Evolutionary conservation across 2,113 vertebrate genomes (phyloP).

Genomic region (Archocentrus centrarchus): DNA sequence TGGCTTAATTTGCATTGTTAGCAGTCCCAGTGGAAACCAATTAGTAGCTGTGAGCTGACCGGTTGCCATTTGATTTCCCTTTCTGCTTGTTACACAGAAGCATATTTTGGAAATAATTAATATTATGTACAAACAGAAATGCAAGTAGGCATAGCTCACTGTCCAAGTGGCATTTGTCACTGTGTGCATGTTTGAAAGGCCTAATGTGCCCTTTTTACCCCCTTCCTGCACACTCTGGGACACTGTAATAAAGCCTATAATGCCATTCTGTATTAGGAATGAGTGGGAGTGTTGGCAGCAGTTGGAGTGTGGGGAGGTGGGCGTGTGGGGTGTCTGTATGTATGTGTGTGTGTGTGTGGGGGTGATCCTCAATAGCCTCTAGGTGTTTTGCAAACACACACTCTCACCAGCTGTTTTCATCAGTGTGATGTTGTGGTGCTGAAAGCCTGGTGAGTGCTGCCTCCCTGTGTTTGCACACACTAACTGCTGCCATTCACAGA

Average conservation of each 20-base stretch:
- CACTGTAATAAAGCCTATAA: conserved; percentile 15
- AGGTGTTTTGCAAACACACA: conserved; percentile 53
- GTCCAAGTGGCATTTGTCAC: background rate
- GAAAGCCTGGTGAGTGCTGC: conserved; percentile 69
- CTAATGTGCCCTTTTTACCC: background rate
- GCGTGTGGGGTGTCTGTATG: background rate
- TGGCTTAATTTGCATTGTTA: conserved; percentile 41
- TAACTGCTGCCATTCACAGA: conserved; percentile 34
- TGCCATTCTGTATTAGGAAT: conserved; percentile 8
- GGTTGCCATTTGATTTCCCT: conserved; percentile 15
- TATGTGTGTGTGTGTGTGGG: background rate
- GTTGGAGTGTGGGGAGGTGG: background rate
- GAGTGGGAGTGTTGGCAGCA: background rate
- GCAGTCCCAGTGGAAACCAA: conserved; percentile 45
- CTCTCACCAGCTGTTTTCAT: conserved; percentile 61
- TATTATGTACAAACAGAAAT: conserved; percentile 1
- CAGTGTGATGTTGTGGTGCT: conserved; percentile 22
- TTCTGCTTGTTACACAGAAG: background rate
- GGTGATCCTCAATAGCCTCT: conserved; percentile 52
- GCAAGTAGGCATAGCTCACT: background rate
- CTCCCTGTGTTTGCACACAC: conserved; percentile 64
- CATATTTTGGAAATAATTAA: background rate
- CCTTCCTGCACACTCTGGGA: background rate
- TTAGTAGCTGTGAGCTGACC: conserved; percentile 42
- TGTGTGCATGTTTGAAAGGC: background rate